phyloP scores from a whole-genome alignment of 2,888 invertebrate genomes.

The Tetropium fuscum region DNA sequence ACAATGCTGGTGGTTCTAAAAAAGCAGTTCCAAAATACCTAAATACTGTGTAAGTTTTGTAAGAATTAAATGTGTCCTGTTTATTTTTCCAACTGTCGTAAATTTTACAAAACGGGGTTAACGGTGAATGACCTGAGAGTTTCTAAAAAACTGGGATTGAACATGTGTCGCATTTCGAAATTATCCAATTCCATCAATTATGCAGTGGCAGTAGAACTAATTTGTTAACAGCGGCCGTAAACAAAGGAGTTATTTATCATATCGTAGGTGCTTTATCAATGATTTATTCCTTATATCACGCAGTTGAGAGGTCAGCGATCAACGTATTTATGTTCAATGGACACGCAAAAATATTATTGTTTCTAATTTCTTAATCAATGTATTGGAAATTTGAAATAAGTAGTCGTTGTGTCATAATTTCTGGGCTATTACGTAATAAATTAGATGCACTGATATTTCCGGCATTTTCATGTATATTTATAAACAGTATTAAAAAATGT shows the following conservation, averaged over 20 bases:
- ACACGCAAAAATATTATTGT: slow-evolving; percentile 9
- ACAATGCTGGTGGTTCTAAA: too few relatives aligned
- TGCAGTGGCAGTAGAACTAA: slow-evolving; percentile 5
- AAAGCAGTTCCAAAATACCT: too few relatives aligned
- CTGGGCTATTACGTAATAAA: not conserved
- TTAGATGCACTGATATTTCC: not conserved
- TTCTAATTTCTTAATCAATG: slow-evolving; percentile 2
- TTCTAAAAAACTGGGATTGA: not conserved
- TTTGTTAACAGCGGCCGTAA: slow-evolving; percentile 17
- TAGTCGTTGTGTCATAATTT: not conserved
- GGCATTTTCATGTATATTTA: too few relatives aligned
- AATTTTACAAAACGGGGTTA: slow-evolving; percentile 5
- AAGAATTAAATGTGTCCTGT: not conserved
- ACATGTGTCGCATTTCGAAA: slow-evolving; percentile 4
- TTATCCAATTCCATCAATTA: slow-evolving; percentile 3
- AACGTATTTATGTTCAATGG: not conserved
- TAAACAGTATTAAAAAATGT: too few relatives aligned
- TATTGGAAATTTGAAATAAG: not conserved
- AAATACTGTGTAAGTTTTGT: too few relatives aligned
- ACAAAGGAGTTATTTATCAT: slow-evolving; percentile 24
- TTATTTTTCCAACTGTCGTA: not conserved
- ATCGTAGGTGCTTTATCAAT: slow-evolving; percentile 23
- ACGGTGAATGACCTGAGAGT: slow-evolving; percentile 8
- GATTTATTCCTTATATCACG: slow-evolving; percentile 20
- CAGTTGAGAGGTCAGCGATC: slow-evolving; percentile 22